These are phyloP conservation scores for Brachypalpus laphriformis DNA, from an alignment of 2,888 invertebrate genomes.

Conservation along the genomic window DNA sequence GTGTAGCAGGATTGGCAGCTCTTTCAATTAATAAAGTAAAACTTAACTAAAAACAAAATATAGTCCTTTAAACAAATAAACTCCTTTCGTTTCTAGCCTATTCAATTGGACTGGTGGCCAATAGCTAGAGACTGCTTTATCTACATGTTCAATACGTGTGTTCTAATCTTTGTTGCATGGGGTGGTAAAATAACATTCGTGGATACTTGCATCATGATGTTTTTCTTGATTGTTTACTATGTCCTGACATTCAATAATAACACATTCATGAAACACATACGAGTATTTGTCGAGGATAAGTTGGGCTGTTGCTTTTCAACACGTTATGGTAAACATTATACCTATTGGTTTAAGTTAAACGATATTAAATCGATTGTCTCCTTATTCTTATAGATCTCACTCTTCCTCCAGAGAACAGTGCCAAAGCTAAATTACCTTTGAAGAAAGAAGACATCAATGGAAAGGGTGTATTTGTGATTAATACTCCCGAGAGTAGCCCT, in stretches of 20 bases:
- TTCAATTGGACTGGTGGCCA: conserved; percentile 91
- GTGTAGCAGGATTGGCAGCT: conserved; percentile 92
- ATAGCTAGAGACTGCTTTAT: conserved; percentile 91
- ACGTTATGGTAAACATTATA: conserved; percentile 79
- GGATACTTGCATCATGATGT: conserved; percentile 89
- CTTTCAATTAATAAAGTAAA: conserved; percentile 88
- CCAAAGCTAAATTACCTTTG: conserved; percentile 81
- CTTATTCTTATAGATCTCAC: conserved; percentile 80
- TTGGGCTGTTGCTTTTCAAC: conserved; percentile 81
- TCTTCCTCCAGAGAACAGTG: conserved; percentile 81
- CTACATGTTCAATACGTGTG: conserved; percentile 88
- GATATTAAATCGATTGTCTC: not conserved
- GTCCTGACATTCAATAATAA: conserved; percentile 88
- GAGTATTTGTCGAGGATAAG: conserved; percentile 81
- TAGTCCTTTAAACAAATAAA: not conserved
- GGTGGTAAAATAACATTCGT: conserved; percentile 91
- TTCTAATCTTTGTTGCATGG: conserved; percentile 89
- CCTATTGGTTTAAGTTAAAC: not conserved
- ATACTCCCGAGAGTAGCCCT: conserved; percentile 80
- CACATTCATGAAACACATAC: conserved; percentile 83
- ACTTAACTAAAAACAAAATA: too few species aligned
- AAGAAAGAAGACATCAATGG: conserved; percentile 80
- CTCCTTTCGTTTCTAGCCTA: conserved; percentile 84
- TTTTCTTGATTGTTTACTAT: conserved; percentile 90
- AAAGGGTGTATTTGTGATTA: conserved; percentile 80